A percentile compares a stretch with the other conserved stretches of the same genome.
Conservation (phyloP, 2,113 vertebrate genomes). For the Thunnus thynnus region DNA sequence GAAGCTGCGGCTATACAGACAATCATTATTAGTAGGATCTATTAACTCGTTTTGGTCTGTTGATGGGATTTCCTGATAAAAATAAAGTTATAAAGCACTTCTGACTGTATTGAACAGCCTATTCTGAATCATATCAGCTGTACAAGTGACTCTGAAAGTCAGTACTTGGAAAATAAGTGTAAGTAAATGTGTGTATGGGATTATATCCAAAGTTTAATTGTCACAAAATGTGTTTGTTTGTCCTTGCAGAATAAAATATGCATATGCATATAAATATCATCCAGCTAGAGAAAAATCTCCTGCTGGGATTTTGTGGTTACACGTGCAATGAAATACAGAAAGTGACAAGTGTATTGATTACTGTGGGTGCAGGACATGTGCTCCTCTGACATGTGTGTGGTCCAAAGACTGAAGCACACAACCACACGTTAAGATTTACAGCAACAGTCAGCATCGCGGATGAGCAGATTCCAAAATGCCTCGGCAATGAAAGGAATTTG, state of each 20-base stretch:
- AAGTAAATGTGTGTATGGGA: too few species aligned
- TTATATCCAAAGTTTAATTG: background rate
- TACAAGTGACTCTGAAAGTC: background rate
- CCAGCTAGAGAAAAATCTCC: too few species aligned
- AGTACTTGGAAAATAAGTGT: background rate
- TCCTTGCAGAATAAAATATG: background rate
- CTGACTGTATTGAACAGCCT: background rate
- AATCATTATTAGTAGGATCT: too few species aligned
- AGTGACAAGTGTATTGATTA: slow-evolving; percentile 5
- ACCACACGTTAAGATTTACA: slow-evolving; percentile 1
- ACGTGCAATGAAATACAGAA: background rate
- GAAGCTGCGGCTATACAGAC: too few species aligned
- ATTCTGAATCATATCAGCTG: background rate
- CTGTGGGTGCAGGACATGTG: background rate
- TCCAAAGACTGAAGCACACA: background rate
- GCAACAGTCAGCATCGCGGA: slow-evolving; percentile 1
- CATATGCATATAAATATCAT: background rate
- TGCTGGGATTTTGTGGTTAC: too few species aligned
- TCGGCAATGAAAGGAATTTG: background rate
- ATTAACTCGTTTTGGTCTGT: too few species aligned
- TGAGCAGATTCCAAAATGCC: slow-evolving; percentile 3
- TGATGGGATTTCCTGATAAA: too few species aligned
- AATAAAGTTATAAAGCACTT: too few species aligned
- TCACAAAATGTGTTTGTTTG: slow-evolving; percentile 1
- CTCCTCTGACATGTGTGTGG: background rate